Base-by-base conservation (phyloP, 2,797 vertebrate genomes). In the Masticophis lateralis region DNA sequence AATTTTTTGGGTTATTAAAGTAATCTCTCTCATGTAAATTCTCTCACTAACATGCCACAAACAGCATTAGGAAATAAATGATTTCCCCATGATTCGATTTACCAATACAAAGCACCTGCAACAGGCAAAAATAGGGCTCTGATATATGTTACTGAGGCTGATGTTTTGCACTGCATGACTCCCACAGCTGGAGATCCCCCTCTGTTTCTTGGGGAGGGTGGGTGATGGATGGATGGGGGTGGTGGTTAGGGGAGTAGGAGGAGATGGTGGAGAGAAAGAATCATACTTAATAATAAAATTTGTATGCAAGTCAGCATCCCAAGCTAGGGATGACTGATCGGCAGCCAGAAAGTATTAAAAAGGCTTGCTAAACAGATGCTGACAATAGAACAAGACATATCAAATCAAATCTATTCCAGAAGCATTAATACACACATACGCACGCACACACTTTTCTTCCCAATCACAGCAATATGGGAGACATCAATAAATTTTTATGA, bases 1-100 rank as follows among this genome's bases (percentile, higher is more conserved):
- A 98, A 99, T 98, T 98, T 98, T 93, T 98, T 98, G 98, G 96
- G 96, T 97, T 99, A 98, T 99, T 99, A 98, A 98, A 98, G 98
- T 98, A 98, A 99, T 99, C 98, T 98, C 98, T 98, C 98, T 98
- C 98, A 98, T 98, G 98, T 98, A 98, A 98, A 98, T 98, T 97
- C 97, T 97, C 97, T 96, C 93, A 92, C 97, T 96, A 97, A 97
- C 97, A 98, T 69, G 97, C 98, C 95, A 98, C 97, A 98, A 98
- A 98, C 97, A 97, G 97, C 98, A 98, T 98, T 98, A 98, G 97
- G 97, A 98, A 98, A 98, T 98, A 98, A 98, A 98, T 98, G 97
- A 98, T 98, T 98, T 98, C 97, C 97, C 97, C 96, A 95, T 98
- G 98, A 99, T 98, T 98, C 98, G 98, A 98, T 98, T 98, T 98